Evolutionary conservation across 1,140 invertebrate species (phyloP), one percentile per base, ranked within the genome.

Genomic region (Hylyphantes graminicola): DNA sequence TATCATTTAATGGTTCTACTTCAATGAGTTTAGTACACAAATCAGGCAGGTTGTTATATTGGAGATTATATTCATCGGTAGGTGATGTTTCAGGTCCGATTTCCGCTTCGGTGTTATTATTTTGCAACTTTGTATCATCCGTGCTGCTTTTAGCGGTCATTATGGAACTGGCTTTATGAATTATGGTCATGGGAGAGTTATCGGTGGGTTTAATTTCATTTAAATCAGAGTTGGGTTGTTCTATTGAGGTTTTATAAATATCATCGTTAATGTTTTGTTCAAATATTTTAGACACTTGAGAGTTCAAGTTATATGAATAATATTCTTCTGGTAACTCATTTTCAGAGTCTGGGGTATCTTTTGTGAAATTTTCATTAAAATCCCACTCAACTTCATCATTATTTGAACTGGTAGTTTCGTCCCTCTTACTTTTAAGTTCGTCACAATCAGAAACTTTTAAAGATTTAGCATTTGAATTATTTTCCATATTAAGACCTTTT

Each of bases 291-390:
- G 9, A 19, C 15, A 74, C 75, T 21, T 78, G 48, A n/a, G 19
- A 54, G 21, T 78, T 78, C 13, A 78, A 53, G 50, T 78, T 78
- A 15, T 78, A 78, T 15, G 21, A 65, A 15, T 67, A 78, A 35
- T 78, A 78, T 21, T 78, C 75, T 35, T 78, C 61, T 0, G 50
- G 2, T 13, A 78, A 19, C n/a, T 65, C 59, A 19, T 74, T 57
- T 35, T 74, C 72, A 10, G 54, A 57, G 35, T 74, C 72, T 4
- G 72, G 21, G 55, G 55, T 74, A 7, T 57, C 19, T 74, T 57
- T 74, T 51, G 10, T 35, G 35, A 35, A 2, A 19, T 70, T 15
- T 17, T 17, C 50, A 9, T 53, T 70, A 4, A 10, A 9, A 19
- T 70, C 68, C 35, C 19, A 19, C 12, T 11, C n/a, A 53, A 51